Percentiles rank a stretch among this genome's conserved stretches.
Conservation (phyloP, 2,113 vertebrate species). For the Numida meleagris region DNA sequence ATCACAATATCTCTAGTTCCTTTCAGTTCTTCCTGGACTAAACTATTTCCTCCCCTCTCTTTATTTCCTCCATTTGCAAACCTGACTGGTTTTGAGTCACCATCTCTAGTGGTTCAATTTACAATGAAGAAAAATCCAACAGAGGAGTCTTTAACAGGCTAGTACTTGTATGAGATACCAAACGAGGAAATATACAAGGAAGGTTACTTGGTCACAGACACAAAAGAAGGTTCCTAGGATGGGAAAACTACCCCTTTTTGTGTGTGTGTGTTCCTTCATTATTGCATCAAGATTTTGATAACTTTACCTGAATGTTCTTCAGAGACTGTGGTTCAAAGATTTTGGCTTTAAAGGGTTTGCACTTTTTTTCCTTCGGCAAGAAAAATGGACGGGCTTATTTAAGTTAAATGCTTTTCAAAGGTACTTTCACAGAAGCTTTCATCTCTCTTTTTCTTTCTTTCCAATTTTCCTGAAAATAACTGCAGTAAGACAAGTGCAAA, state of each 20-base stretch:
- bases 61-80: not conserved
- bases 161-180: not conserved
- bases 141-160: not conserved
- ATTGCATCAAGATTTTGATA: not conserved
- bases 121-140: not conserved
- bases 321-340: constrained; percentile 36
- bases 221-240: not conserved
- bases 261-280: not conserved
- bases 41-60: not conserved
- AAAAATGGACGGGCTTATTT: constrained; percentile 49
- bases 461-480: constrained; percentile 46
- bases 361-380: not conserved
- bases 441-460: constrained; percentile 51
- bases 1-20: not conserved
- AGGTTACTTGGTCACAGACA: not conserved
- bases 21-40: not conserved
- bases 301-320: constrained; percentile 4
- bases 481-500: constrained; percentile 27
- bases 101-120: not conserved
- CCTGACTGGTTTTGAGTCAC: not conserved
- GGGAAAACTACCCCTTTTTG: not conserved
- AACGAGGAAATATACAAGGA: not conserved
- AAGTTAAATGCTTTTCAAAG: constrained; percentile 63
- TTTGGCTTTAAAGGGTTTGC: constrained; percentile 26
- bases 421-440: constrained; percentile 34